These are phyloP conservation scores for Pluvialis apricaria DNA, from an alignment of 2,113 vertebrate species.

Conservation along the genomic window DNA sequence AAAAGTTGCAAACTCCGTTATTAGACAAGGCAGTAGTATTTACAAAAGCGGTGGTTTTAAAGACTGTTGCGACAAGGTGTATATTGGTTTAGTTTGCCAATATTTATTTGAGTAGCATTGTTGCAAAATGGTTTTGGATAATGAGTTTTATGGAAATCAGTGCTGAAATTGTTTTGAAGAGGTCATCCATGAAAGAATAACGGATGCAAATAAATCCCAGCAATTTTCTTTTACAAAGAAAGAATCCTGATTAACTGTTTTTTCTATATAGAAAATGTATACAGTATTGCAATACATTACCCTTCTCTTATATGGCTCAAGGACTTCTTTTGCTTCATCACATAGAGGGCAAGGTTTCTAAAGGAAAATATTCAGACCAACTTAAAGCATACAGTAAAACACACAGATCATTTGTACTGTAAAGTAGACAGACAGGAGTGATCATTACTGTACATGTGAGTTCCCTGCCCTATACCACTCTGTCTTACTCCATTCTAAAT, in stretches of 20 bases:
- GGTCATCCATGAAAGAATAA: constrained; percentile 19
- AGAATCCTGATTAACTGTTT: background rate
- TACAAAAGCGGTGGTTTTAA: background rate
- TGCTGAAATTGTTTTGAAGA: constrained; percentile 12
- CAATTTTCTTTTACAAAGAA: constrained; percentile 32
- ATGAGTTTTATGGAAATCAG: constrained; percentile 64
- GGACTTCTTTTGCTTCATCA: constrained; percentile 84
- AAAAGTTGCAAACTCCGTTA: background rate
- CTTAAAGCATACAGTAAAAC: background rate
- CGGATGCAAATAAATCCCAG: background rate
- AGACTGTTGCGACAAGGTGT: background rate
- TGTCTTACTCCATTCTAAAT: background rate
- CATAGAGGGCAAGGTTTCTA: constrained; percentile 84
- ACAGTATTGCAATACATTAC: constrained; percentile 63
- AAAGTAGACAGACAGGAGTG: background rate
- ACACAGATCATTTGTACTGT: background rate
- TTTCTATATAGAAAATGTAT: background rate
- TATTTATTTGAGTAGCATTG: background rate
- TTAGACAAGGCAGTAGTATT: background rate
- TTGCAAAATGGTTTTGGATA: constrained; percentile 38
- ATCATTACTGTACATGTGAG: background rate
- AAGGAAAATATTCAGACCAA: constrained; percentile 14
- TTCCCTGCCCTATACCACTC: background rate
- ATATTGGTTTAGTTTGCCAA: background rate
- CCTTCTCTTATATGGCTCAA: constrained; percentile 78